Conservation (phyloP, 2,113 vertebrate species). For the Pseudonaja textilis region DNA sequence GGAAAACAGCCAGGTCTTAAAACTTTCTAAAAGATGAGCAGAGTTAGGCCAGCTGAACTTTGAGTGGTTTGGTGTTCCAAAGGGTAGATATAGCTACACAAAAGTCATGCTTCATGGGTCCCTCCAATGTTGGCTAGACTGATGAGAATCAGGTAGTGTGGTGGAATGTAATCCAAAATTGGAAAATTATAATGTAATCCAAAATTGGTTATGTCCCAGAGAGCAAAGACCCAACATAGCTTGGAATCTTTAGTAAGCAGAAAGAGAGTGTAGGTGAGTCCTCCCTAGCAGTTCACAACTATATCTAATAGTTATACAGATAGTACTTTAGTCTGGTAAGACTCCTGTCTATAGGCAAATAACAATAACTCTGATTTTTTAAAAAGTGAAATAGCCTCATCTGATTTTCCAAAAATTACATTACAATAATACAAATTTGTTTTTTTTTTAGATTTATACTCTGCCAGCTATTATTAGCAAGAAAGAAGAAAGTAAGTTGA, state of each 20-base stretch:
- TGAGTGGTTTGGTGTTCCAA: neutral
- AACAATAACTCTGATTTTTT: neutral
- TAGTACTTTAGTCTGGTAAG: neutral
- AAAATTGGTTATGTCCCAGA: neutral
- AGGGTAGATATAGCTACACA: neutral
- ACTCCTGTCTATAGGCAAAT: neutral
- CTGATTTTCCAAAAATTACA: neutral
- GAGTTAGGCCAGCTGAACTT: neutral
- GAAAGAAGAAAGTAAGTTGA: slow-evolving; percentile 94
- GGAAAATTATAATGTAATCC: neutral
- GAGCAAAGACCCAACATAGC: neutral
- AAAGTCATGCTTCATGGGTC: neutral
- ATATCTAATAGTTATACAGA: neutral
- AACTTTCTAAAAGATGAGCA: neutral
- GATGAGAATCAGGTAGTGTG: neutral
- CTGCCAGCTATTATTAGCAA: slow-evolving; percentile 93
- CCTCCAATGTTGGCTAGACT: neutral
- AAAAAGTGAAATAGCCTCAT: neutral
- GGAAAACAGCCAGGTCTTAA: neutral
- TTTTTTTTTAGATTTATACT: slow-evolving; percentile 87
- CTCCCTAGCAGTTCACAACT: neutral
- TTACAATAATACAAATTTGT: neutral
- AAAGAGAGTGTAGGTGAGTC: neutral
- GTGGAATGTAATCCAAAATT: neutral
- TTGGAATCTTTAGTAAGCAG: neutral